Percentiles rank a stretch among this genome's conserved stretches.
phyloP scores from a whole-genome alignment of 2,888 invertebrate species.

The Drosophila heteroneura region DNA sequence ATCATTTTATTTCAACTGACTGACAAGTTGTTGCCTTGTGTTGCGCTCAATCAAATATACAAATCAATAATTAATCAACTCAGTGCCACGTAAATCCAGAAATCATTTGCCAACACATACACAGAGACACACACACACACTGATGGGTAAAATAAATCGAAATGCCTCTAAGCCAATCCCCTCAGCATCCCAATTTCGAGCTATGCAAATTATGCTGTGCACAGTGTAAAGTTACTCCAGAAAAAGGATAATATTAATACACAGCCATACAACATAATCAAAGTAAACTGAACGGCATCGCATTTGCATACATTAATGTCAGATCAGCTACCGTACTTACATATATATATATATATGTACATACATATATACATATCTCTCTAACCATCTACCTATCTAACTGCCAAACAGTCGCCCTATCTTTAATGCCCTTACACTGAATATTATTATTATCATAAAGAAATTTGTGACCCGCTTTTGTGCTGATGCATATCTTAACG shows the following conservation, averaged over 20 bases:
- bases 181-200: slow-evolving; percentile 28
- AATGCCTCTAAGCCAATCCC: slow-evolving; percentile 37
- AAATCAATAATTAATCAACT: slow-evolving; percentile 78
- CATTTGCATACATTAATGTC: slow-evolving; percentile 77
- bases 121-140: background rate
- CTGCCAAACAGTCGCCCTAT: background rate
- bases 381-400: slow-evolving; percentile 11
- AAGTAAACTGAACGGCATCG: slow-evolving; percentile 58
- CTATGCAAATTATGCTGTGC: slow-evolving; percentile 52
- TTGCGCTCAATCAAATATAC: slow-evolving; percentile 58
- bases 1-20: slow-evolving; percentile 33
- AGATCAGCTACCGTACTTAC: slow-evolving; percentile 27
- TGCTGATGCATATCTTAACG: too few species aligned
- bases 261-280: slow-evolving; percentile 69
- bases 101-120: slow-evolving; percentile 64
- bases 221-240: slow-evolving; percentile 50
- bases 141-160: slow-evolving; percentile 1
- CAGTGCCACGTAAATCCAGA: slow-evolving; percentile 40
- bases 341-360: background rate
- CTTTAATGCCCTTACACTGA: slow-evolving; percentile 15
- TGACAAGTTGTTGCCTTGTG: slow-evolving; percentile 22
- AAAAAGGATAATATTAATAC: slow-evolving; percentile 71
- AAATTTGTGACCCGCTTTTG: background rate
- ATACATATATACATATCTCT: slow-evolving; percentile 3
- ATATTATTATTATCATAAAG: background rate